phyloP scores from a whole-genome alignment of 2,797 vertebrate genomes.

The Anolis apletophallus region DNA sequence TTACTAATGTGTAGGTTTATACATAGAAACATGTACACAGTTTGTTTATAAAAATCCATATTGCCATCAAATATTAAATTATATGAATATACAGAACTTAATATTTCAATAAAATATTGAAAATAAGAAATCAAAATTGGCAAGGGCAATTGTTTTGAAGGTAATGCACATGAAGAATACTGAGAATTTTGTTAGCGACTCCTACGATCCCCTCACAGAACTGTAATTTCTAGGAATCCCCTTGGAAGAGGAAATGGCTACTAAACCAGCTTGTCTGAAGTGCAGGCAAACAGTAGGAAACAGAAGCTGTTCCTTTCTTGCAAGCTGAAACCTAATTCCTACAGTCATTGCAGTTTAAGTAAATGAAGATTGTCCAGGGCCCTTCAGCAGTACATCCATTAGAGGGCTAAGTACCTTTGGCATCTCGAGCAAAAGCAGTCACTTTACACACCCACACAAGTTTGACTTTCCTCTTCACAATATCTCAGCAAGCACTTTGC shows the following conservation, averaged over 20 bases:
- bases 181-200: background rate
- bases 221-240: background rate
- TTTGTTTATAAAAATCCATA: too few species aligned
- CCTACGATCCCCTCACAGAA: background rate
- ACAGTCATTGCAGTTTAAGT: background rate
- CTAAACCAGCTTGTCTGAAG: background rate
- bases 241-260: background rate
- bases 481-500: slow-evolving; percentile 14
- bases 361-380: background rate
- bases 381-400: background rate
- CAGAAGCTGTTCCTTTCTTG: background rate
- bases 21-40: too few species aligned
- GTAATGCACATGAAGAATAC: too few species aligned
- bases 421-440: slow-evolving; percentile 8
- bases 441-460: slow-evolving; percentile 1
- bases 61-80: too few species aligned
- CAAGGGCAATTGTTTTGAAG: background rate
- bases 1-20: too few species aligned
- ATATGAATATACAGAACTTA: too few species aligned
- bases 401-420: background rate
- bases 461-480: slow-evolving; percentile 9
- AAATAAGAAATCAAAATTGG: background rate
- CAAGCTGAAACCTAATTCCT: background rate
- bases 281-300: background rate
- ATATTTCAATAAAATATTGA: too few species aligned